Base-by-base conservation (phyloP, 2,113 vertebrate genomes). In the Spea bombifrons region DNA sequence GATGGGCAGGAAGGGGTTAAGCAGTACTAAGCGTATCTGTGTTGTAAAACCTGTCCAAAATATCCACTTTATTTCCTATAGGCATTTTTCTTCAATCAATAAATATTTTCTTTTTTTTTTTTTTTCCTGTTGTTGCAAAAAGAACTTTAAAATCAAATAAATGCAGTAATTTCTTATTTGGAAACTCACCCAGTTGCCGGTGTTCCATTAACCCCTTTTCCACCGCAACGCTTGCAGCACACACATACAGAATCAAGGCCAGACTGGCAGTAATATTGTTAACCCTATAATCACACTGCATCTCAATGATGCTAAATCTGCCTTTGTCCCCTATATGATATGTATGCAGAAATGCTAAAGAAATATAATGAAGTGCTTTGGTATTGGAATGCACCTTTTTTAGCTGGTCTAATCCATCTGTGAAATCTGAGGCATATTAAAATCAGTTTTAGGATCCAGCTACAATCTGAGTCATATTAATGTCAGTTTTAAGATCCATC, bases 171-270 rank as follows among this genome's bases (percentile, higher is more conserved):
- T 13, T 52, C 50, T 52, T 6, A 10, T 10, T 52, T 59, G 10
- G 55, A 12, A 59, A 59, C 12, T 12, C 4, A 59, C 5, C 55
- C 55, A 59, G 15, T 9, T 3, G 7, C 30, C 55, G 4, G 55
- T 59, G 4, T 9, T 9, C 7, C 55, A 59, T 13, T 59, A 61
- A 70, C 16, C 75, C 66, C 48, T 55, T 76, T 66, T 47, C n/a
- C 17, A 52, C 65, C 30, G 13, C 59, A 61, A 6, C 61, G 4
- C 55, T 59, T 64, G 61, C 61, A 64, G 16, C n/a, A 17, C 5
- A 16, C n/a, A 64, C n/a, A 17, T 6, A 16, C n/a, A 64, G 5
- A 3, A 30, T 64, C 30, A 8, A 64, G 4, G 8, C 2, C 55
- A 59, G 4, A 12, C 9, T 59, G 55, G 55, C 55, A 59, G 55